Base-by-base conservation (phyloP, 2,113 vertebrate species). In the Brienomyrus brachyistius region DNA sequence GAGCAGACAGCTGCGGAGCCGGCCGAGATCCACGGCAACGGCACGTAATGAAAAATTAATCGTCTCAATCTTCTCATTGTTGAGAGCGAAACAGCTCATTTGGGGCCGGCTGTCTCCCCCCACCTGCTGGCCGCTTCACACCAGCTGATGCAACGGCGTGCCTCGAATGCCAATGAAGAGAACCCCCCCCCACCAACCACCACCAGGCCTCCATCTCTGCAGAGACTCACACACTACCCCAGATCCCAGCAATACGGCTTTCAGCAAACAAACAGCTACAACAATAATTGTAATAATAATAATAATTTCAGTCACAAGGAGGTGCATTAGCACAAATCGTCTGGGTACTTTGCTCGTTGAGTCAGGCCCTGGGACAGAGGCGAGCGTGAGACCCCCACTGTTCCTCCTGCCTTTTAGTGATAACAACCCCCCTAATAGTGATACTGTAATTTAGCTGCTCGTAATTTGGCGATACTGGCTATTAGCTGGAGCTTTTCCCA, bases 31-130 rank as follows among this genome's bases (percentile, higher is more conserved):
- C 84, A 15, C 92, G 94, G 95, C 94, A 94, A 92, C 92, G 93
- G 93, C 93, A 93, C 7, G 52, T 96, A 96, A 96, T 97, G 96
- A 97, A 97, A 96, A 96, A 96, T 96, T 96, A 97, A 96, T 97
- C 96, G 93, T 94, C 95, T 96, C 96, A 95, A 94, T 97, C 95
- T 95, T 96, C 95, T 96, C 94, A 93, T 95, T 95, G 94, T 96
- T 94, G 94, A 93, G 90, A 94, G 94, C 92, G 95, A 95, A 96
- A 96, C 95, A 95, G 95, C 94, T 96, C 95, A 96, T 97, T 97
- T 97, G 94, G 94, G 93, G 91, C 91, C 89, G 95, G 96, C 96
- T 96, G 95, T 95, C 96, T 94, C n/a, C 94, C 91, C 94, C 82
- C 97, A 97, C 96, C 96, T 97, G 96, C 96, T 96, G 95, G 93